Evolutionary conservation across 1,140 invertebrate genomes (phyloP), one percentile per base, ranked within the genome.

Genomic region (Zaprionus lachaisei): DNA sequence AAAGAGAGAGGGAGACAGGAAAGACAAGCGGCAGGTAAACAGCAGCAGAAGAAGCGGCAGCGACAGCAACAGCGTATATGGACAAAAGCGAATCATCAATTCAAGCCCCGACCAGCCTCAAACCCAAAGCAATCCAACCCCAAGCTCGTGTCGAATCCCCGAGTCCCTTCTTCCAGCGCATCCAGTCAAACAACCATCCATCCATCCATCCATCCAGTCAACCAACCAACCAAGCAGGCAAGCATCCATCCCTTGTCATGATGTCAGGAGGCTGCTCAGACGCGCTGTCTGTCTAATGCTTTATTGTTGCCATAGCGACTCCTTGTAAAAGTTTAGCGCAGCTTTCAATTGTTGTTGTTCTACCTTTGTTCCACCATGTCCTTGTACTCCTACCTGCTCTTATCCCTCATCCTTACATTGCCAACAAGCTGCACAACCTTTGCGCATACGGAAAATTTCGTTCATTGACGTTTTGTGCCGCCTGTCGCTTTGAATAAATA

Each of bases 401-500:
- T 5, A 6, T 34, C 11, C 6, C 26, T 15, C 6, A 28, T 15
- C 37, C 24, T 47, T 7, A 15, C 49, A 22, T 60, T 54, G 66
- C 77, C 69, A 54, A 56, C 70, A 64, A 72, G 66, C 67, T 79
- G 62, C 47, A 47, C 61, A 81, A 76, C 81, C 74, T 80, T 73
- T 76, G 73, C 57, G 85, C 73, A 82, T 82, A 82, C 76, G 71
- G 67, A 85, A 85, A 82, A 82, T 80, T 82, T 85, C 61, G 82
- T 77, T 73, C 83, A 92, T 91, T 89, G 91, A 92, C 81, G 85
- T 92, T 92, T 91, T 89, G 78, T 82, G 83, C 84, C 73, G 80
- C 68, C 83, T 92, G 90, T 92, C 90, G 76, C 81, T 87, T 91
- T 89, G 77, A 87, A 92, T 92, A 91, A 82, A 91, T 91, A 81